Evolutionary conservation across 2,797 vertebrate species (phyloP).

Genomic region (Falco berigora): DNA sequence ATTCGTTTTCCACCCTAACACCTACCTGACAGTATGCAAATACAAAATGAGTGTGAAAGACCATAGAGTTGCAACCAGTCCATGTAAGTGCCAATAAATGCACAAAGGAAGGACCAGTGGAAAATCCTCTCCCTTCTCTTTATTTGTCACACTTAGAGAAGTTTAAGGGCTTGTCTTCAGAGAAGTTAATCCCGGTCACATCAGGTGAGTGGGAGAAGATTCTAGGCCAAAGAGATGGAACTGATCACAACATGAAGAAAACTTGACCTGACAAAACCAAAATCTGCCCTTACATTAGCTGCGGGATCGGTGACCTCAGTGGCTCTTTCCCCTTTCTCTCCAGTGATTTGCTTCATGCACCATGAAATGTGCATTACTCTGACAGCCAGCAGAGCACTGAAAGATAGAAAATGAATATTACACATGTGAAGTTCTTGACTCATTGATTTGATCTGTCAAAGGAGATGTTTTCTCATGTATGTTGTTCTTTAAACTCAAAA

Average conservation of each 20-base stretch:
- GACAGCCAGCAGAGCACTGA: slow-evolving; percentile 3
- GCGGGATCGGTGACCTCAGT: background rate
- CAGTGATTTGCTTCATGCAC: slow-evolving; percentile 4
- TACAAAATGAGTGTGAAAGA: background rate
- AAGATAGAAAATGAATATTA: background rate
- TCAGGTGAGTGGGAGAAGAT: background rate
- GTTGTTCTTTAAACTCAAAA: background rate
- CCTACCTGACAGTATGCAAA: background rate
- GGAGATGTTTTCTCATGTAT: background rate
- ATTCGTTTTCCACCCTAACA: background rate
- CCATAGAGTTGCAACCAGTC: background rate
- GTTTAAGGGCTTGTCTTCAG: background rate
- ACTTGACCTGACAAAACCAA: slow-evolving; percentile 28
- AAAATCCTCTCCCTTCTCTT: background rate
- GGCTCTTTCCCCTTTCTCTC: slow-evolving; percentile 6
- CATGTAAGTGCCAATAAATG: background rate
- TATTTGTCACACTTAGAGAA: background rate
- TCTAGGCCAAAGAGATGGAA: background rate
- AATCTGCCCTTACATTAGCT: background rate
- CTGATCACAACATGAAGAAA: background rate
- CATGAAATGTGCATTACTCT: slow-evolving; percentile 13
- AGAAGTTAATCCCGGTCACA: background rate
- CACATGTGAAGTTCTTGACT: background rate
- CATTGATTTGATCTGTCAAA: background rate
- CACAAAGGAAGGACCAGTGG: background rate